Base-by-base conservation (phyloP, 2,797 vertebrate species). In the Lutjanus argentimaculatus region DNA sequence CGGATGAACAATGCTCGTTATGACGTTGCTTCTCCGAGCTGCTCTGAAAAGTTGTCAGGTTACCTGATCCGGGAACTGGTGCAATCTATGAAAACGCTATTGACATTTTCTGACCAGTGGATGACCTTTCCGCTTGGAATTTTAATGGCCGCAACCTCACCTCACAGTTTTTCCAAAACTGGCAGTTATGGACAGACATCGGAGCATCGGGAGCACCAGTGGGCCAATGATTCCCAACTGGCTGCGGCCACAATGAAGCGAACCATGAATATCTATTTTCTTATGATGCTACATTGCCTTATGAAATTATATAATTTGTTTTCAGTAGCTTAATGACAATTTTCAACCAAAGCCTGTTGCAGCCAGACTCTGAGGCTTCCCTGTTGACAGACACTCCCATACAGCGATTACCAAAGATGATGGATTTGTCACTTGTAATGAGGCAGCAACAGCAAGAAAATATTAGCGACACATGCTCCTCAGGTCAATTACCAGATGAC, bases 1-100 rank as follows among this genome's bases (percentile, higher is more conserved):
- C 83, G 75, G 74, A 79, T 77, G 70, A 92, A 91, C 87, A 94
- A 90, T 91, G 78, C 70, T 36, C 19, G 43, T 13, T 15, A 40
- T 55, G 40, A 56, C 63, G 55, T 84, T 85, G 86, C 63, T 72
- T 84, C 72, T 85, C 65, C 40, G 43, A 85, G 48, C 71, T 51
- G 43, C 79, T 67, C 67, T 58, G 51, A 68, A 65, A 78, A 67
- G 55, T 51, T 45, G 68, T 67, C 72, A 57, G 75, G 76, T 78
- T 75, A 43, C 69, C 51, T 46, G 22, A 48, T 43, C 52, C 75
- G 67, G 48, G 67, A 86, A 82, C 52, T 21, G 72, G 6, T 22
- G 61, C 42, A 14, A 68, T 75, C 67, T 56, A 70, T 75, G 73
- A 67, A 75, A 75, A 67, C 51, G 10, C 74, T 72, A 74, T 65